Evolutionary conservation across 2,113 vertebrate genomes (phyloP), one percentile per base, ranked within the genome.

Genomic region (Labrus mixtus): DNA sequence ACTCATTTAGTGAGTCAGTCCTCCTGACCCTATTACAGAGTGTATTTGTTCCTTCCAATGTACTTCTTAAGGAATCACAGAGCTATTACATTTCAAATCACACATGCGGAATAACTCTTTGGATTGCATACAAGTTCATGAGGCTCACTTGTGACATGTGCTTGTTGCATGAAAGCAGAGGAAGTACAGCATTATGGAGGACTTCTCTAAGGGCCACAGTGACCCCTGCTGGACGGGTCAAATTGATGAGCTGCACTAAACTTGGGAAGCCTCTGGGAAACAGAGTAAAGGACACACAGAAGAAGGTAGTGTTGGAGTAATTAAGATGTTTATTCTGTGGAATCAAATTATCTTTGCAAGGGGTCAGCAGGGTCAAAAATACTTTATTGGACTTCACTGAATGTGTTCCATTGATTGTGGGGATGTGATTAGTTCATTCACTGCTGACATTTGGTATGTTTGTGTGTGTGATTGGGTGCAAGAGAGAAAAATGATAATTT

Each of bases 211-310:
- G 87, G 85, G 83, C 87, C 90, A 93, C 92, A 94, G 92, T 94
- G 94, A 93, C 94, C 88, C 93, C 94, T 95, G 85, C 89, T 94
- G 93, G 92, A 88, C 13, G 56, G 88, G 91, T 89, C 89, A 76
- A 83, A 73, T 33, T 59, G 58, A 48, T 58, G 16, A 60, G 45
- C 36, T 43, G 39, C 20, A 53, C 6, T 77, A 12, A 74, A 76
- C 56, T 79, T 55, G 46, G 17, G 43, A 45, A 19, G 46, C 46
- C 46, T 48, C 46, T 8, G 15, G 46, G 46, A 48, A 7, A 17
- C 39, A 16, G 16, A 46, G 45, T 16, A 46, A 15, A 46, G 17
- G 25, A 67, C 37, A 11, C 45, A n/a, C 19, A 16, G 13, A 19
- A 36, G 20, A 63, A 13, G 16, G 29, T 22, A 56, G 20, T 2